Conservation (phyloP, 2,888 invertebrate species). For the Latrodectus elegans region DNA sequence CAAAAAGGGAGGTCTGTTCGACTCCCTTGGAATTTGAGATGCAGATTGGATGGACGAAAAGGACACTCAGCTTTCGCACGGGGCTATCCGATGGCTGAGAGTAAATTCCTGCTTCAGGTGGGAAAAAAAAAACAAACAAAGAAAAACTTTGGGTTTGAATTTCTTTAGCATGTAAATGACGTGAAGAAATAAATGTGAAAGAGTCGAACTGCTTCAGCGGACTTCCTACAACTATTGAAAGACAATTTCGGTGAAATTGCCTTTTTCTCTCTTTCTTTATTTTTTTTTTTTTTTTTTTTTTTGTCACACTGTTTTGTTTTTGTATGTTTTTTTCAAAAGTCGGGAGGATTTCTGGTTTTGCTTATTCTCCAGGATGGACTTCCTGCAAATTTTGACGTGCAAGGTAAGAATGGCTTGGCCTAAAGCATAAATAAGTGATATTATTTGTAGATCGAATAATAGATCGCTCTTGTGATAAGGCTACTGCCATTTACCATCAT, state of each 20-base stretch:
- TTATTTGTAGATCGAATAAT: conserved; percentile 5
- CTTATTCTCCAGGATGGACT: background rate
- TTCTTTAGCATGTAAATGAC: too few species aligned
- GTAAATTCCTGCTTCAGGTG: too few species aligned
- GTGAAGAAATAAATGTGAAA: too few species aligned
- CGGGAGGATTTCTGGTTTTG: background rate
- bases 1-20: conserved; percentile 62
- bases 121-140: too few species aligned
- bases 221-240: too few species aligned
- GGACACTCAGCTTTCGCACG: too few species aligned
- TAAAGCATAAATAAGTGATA: background rate
- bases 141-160: too few species aligned
- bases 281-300: background rate
- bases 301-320: background rate
- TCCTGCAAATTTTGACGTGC: background rate
- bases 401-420: background rate
- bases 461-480: background rate
- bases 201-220: too few species aligned
- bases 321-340: background rate
- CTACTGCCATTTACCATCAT: background rate
- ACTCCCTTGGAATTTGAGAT: conserved; percentile 61
- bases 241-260: too few species aligned
- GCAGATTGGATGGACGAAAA: background rate
- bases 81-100: too few species aligned
- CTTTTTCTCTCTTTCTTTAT: background rate